phyloP scores from a whole-genome alignment of 1,140 invertebrate genomes.

The Hydropsyche tenuis region DNA sequence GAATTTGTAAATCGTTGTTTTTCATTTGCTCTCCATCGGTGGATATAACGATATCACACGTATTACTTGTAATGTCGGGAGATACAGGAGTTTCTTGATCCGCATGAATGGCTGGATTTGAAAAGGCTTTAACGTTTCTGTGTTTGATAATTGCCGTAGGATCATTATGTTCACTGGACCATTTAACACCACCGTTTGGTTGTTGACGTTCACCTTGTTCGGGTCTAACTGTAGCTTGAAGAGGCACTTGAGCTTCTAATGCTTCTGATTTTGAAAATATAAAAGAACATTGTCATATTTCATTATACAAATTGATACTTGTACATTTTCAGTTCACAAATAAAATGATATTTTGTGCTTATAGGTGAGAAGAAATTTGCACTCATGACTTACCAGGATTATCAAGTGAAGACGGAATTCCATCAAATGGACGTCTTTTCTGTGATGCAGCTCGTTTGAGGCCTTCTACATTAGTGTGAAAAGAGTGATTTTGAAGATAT shows the following conservation, averaged over 20 bases:
- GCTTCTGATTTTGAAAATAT: constrained; percentile 51
- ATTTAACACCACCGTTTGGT: constrained; percentile 54
- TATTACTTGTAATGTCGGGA: background rate
- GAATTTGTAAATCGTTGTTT: background rate
- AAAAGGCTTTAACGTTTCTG: constrained; percentile 21
- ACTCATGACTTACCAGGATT: constrained; percentile 35
- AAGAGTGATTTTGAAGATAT: constrained; percentile 25
- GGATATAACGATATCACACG: background rate
- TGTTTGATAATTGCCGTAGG: constrained; percentile 9
- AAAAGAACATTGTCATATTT: constrained; percentile 5
- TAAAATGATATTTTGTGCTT: too few species aligned
- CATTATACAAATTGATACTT: background rate
- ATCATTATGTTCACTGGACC: constrained; percentile 27
- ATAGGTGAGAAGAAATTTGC: background rate
- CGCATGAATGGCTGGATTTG: constrained; percentile 1
- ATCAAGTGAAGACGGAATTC: background rate
- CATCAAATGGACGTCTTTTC: constrained; percentile 31
- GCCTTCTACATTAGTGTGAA: constrained; percentile 40
- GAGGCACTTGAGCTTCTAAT: constrained; percentile 52
- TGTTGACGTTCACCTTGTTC: constrained; percentile 55
- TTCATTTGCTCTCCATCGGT: background rate
- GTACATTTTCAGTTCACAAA: constrained; percentile 7
- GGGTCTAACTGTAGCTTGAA: constrained; percentile 51
- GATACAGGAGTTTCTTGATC: constrained; percentile 15
- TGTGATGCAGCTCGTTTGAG: constrained; percentile 38